Percentiles rank a stretch among this genome's conserved stretches.
These are phyloP conservation scores for Tiphia femorata DNA, from an alignment of 2,888 invertebrate genomes.

Conservation along the genomic window DNA sequence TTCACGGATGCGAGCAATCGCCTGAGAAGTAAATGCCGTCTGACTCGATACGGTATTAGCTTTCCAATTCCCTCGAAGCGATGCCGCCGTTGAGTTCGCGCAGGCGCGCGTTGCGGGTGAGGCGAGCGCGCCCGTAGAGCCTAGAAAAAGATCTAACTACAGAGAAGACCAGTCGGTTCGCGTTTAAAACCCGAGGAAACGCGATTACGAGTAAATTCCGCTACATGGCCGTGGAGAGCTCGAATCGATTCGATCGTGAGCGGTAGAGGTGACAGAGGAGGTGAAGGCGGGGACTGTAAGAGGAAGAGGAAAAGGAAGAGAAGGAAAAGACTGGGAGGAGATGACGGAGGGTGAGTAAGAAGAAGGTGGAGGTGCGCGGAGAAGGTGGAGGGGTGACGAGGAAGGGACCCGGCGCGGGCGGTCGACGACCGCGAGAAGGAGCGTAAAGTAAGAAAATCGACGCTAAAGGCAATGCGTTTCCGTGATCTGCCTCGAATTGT, in stretches of 20 bases:
- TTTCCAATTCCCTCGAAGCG: too few species aligned
- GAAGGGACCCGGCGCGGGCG: constrained; percentile 10
- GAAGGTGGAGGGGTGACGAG: background rate
- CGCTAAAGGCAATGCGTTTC: constrained; percentile 52
- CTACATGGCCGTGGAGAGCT: constrained; percentile 36
- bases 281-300: background rate
- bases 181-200: constrained; percentile 34
- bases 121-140: constrained; percentile 30
- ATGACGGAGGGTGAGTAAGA: background rate
- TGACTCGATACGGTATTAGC: too few species aligned
- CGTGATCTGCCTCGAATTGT: constrained; percentile 35
- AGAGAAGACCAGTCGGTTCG: constrained; percentile 46
- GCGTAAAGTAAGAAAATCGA: constrained; percentile 49
- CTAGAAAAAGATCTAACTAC: constrained; percentile 46
- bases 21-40: too few species aligned
- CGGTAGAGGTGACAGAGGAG: background rate
- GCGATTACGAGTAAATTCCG: constrained; percentile 35
- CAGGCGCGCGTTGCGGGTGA: too few species aligned
- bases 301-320: background rate
- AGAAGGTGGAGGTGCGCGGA: background rate
- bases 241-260: constrained; percentile 47
- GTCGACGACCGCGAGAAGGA: constrained; percentile 43
- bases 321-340: background rate
- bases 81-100: too few species aligned
- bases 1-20: too few species aligned